Conservation (phyloP, 2,797 vertebrate genomes). For the Mormyrops attenuatus region DNA sequence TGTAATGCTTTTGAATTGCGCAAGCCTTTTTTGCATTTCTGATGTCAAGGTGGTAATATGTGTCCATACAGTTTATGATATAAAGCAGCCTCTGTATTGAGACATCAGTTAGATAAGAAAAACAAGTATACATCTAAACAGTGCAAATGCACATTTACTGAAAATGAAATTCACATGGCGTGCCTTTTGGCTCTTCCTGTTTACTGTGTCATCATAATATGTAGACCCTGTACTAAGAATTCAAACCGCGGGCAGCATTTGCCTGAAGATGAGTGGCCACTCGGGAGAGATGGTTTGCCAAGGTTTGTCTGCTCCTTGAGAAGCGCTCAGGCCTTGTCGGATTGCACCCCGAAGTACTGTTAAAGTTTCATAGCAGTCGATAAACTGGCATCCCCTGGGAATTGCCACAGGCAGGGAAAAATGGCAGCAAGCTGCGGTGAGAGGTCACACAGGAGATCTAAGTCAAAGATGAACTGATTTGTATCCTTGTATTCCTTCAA, state of each 20-base stretch:
- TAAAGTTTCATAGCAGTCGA: constrained; percentile 16
- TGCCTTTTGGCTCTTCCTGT: neutral
- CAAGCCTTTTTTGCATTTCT: neutral
- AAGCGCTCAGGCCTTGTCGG: neutral
- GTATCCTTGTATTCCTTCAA: neutral
- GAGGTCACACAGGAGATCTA: neutral
- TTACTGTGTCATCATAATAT: neutral
- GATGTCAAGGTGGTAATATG: neutral
- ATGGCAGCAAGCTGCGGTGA: neutral
- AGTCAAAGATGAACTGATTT: neutral
- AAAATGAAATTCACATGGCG: neutral
- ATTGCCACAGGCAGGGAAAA: neutral
- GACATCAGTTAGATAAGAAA: neutral
- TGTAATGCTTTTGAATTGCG: neutral
- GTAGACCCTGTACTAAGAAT: neutral
- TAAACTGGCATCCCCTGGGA: neutral
- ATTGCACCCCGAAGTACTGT: constrained; percentile 11
- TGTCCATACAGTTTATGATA: neutral
- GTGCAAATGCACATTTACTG: neutral
- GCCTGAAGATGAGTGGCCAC: neutral
- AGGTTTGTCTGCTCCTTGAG: neutral
- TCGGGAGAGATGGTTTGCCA: neutral
- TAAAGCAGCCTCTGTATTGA: neutral
- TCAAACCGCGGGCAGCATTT: neutral
- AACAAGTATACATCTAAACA: neutral